Evolutionary conservation across 1,140 invertebrate species (phyloP), one percentile per base, ranked within the genome.

Genomic region (Tetraneura akinire): DNA sequence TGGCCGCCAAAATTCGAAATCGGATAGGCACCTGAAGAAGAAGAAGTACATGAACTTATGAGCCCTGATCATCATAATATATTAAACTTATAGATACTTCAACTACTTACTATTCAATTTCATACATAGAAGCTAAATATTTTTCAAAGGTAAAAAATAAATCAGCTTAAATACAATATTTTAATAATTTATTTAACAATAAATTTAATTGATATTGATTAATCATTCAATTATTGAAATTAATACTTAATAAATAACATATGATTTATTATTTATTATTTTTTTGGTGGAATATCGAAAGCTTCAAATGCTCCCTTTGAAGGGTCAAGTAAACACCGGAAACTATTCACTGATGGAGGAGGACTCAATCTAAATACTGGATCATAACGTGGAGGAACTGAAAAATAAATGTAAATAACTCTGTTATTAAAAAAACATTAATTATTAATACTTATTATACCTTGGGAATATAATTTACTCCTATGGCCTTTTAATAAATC

Each of bases 221-320:
- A 37, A 49, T 49, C 16, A 47, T 47, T 70, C 11, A 29, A 70
- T 21, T 70, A 45, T 26, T 49, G 42, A 26, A 70, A 49, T 70
- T 8, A 49, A 47, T 18, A 70, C 26, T 32, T 29, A 49, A 0
- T 26, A 29, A 70, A 47, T 21, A 49, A 29, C 47, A 26, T 11
- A 16, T 29, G 21, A n/a, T n/a, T n/a, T n/a, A n/a, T n/a, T n/a
- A 29, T 21, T n/a, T 68, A 0, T 68, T 26, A 37, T 42, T 51
- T n/a, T 51, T 71, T 71, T 3, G 74, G 74, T 14, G 21, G 23
- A 62, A 78, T 78, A 78, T 78, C 74, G 47, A 78, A 78, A 16
- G 74, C 74, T 78, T 78, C 74, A 60, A 78, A 78, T 45, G 74
- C 74, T 2, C 74, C 74, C 47, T 78, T 37, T 13, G 74, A 62